These are phyloP conservation scores for Artemia sinica DNA, from an alignment of 2,888 invertebrate genomes.

Conservation along the genomic window DNA sequence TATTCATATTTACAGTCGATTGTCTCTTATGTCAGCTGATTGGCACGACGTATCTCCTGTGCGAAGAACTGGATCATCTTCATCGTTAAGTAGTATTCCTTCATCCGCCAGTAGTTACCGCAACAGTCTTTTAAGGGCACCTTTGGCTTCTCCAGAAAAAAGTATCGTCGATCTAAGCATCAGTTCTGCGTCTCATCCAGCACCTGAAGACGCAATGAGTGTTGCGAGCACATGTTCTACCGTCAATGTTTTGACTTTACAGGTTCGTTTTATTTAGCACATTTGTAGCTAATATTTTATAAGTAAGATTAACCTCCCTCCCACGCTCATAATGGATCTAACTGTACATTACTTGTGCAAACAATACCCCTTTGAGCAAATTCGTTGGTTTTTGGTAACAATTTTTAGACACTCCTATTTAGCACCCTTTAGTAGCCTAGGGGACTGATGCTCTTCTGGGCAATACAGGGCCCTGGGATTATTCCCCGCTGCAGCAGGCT, in stretches of 20 bases:
- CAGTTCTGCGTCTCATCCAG: not conserved
- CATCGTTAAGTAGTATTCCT: not conserved
- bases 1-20: no score
- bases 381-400: no score
- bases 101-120: not conserved
- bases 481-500: no score
- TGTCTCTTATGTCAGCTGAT: not conserved
- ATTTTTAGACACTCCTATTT: no score
- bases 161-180: not conserved
- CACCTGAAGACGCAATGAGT: slow-evolving; percentile 34
- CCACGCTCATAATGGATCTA: no score
- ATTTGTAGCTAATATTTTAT: no score
- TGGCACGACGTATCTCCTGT: not conserved
- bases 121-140: not conserved
- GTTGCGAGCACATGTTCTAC: slow-evolving; percentile 31
- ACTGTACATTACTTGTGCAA: no score
- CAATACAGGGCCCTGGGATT: no score
- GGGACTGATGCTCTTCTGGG: no score
- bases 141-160: not conserved
- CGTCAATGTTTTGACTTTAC: slow-evolving; percentile 41
- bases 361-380: no score
- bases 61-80: slow-evolving; percentile 3
- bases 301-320: no score
- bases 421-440: no score
- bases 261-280: slow-evolving; percentile 28